Percentiles rank a stretch among this genome's conserved stretches.
Conservation (phyloP, 2,797 vertebrate species). For the Megaceryle alcyon region DNA sequence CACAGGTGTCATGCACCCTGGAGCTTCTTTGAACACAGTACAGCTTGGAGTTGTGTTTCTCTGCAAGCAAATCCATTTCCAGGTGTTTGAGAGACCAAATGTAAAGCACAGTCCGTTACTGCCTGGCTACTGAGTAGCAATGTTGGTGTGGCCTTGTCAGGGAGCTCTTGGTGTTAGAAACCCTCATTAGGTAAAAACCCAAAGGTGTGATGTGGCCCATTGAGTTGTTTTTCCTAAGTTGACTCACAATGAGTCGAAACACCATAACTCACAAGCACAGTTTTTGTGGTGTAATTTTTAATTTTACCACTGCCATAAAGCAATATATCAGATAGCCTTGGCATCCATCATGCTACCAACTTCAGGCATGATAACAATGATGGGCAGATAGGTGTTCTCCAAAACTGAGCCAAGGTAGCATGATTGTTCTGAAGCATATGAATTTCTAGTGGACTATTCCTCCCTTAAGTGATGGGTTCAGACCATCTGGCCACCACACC, state of each 20-base stretch:
- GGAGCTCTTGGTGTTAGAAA: not conserved
- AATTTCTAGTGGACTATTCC: not conserved
- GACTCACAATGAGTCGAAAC: not conserved
- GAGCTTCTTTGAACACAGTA: not conserved
- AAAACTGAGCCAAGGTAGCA: not conserved
- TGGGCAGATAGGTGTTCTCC: not conserved
- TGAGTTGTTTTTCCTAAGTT: not conserved
- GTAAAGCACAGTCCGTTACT: accelerated
- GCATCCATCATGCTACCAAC: not conserved
- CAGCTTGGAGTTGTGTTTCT: not conserved
- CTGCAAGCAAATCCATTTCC: not conserved
- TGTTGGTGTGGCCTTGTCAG: not conserved
- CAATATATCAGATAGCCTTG: not conserved
- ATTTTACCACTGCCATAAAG: not conserved
- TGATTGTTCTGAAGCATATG: not conserved
- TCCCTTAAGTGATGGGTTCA: not conserved
- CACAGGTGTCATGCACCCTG: not conserved
- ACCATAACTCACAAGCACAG: not conserved
- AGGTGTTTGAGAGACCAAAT: not conserved
- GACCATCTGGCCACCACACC: not conserved
- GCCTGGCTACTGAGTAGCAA: not conserved
- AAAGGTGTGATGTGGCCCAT: not conserved
- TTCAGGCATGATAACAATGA: not conserved
- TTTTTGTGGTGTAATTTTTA: not conserved
- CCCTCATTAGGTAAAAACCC: not conserved